phyloP scores from a whole-genome alignment of 2,888 invertebrate species.

The Melanophora roralis region DNA sequence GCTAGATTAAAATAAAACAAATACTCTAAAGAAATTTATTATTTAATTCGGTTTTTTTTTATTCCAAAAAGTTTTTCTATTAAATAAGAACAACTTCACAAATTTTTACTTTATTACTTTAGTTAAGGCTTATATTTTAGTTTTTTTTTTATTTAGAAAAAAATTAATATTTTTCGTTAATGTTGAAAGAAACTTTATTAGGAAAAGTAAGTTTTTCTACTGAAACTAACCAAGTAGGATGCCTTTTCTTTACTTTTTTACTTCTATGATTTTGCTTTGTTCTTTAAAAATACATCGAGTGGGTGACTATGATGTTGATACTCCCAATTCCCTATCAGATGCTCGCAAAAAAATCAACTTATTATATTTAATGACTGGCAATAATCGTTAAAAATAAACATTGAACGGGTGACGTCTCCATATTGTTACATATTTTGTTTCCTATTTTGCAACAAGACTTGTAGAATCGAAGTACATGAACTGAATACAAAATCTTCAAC shows the following conservation, averaged over 20 bases:
- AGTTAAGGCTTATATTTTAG: no score
- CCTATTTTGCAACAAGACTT: constrained; percentile 38
- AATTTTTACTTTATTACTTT: no score
- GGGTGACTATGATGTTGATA: constrained; percentile 22
- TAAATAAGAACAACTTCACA: constrained; percentile 8
- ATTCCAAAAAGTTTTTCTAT: neutral
- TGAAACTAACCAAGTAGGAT: no score
- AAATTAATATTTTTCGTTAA: no score
- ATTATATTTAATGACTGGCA: constrained; percentile 76
- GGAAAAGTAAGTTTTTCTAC: no score
- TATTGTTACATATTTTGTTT: constrained; percentile 50
- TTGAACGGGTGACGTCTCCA: constrained; percentile 54
- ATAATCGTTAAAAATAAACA: constrained; percentile 74
- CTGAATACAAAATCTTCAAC: constrained; percentile 45
- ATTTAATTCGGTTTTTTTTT: no score
- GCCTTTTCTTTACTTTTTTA: neutral
- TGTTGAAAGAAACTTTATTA: no score
- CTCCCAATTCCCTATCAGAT: constrained; percentile 71
- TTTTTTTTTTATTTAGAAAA: no score
- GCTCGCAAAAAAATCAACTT: constrained; percentile 76
- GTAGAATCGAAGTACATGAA: constrained; percentile 42
- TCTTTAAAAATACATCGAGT: constrained; percentile 14
- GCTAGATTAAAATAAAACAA: no score
- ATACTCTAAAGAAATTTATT: no score
- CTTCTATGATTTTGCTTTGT: constrained; percentile 5